Base-by-base conservation (phyloP, 1,140 invertebrate species). In the Brachionus angularis region DNA sequence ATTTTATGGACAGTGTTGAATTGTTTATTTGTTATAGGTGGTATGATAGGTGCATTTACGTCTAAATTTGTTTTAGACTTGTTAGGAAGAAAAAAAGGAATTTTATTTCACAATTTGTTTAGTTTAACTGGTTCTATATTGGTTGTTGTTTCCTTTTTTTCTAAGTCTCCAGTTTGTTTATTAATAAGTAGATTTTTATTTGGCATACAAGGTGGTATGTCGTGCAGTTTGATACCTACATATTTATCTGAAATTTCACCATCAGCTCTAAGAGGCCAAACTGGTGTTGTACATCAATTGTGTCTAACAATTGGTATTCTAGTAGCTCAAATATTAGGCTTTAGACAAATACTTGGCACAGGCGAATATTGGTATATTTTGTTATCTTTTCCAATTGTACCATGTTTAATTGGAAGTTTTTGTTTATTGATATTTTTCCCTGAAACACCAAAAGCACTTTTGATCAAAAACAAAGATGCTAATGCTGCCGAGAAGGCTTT, bases 161-260 rank as follows among this genome's bases (percentile, higher is more conserved):
- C 73, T 8, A 44, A 55, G 5, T 52, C 36, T 23, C 34, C 49
- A 7, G 18, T 33, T 34, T 10, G 18, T 3, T 31, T 55, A 31
- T n/a, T 71, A 2, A 31, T 71, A 5, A 34, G 34, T 44, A 50
- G 70, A 33, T 71, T 71, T 61, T 61, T 71, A 7, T 53, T 46
- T 31, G 34, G 50, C 12, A 25, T 55, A 16, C 90, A 90, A 81
- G 86, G 95, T 77, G 93, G 92, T 83, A 94, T 91, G 79, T 91
- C 89, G 76, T 52, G 46, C 18, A 53, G 67, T 34, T 84, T 96
- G 81, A 91, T 93, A 84, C 93, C 93, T 84, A 92, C 95, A 89
- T 96, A 96, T 86, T 90, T 96, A 86, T 92, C 91, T 77, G 93
- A 96, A 85, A 95, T 96, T 82, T 90, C 93, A 75, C 93, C 93